Conservation (phyloP, 2,888 invertebrate genomes). For the Megaustenia siamemsis region DNA sequence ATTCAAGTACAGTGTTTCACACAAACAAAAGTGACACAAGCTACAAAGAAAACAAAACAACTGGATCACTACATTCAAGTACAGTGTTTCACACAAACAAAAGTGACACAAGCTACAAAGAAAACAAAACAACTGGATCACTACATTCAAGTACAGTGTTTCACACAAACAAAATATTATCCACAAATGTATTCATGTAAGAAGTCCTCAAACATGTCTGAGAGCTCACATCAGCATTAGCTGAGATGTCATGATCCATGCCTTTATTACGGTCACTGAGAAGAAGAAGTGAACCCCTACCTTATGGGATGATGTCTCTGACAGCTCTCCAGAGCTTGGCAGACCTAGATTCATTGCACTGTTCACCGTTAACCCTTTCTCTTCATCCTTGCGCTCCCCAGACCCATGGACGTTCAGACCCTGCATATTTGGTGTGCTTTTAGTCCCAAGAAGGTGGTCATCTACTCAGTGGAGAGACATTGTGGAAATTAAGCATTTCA, state of each 20-base stretch:
- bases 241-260: not conserved
- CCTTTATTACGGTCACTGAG: not conserved
- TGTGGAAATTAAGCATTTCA: no score
- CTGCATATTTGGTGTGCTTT: slow-evolving; percentile 70
- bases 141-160: no score
- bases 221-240: not conserved
- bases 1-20: no score
- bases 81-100: no score
- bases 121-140: no score
- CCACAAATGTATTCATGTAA: no score
- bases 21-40: no score
- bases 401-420: slow-evolving; percentile 37
- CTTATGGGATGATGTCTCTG: slow-evolving; percentile 69
- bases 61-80: no score
- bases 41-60: no score
- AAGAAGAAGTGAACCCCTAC: slow-evolving; percentile 51
- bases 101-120: no score
- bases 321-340: slow-evolving; percentile 61
- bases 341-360: slow-evolving; percentile 53
- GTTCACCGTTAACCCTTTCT: slow-evolving; percentile 52
- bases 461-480: not conserved
- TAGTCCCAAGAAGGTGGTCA: slow-evolving; percentile 60
- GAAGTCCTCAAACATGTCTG: not conserved
- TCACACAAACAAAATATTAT: no score
- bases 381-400: slow-evolving; percentile 46